Conservation (phyloP, 2,888 invertebrate genomes). For the Ischnura elegans region DNA sequence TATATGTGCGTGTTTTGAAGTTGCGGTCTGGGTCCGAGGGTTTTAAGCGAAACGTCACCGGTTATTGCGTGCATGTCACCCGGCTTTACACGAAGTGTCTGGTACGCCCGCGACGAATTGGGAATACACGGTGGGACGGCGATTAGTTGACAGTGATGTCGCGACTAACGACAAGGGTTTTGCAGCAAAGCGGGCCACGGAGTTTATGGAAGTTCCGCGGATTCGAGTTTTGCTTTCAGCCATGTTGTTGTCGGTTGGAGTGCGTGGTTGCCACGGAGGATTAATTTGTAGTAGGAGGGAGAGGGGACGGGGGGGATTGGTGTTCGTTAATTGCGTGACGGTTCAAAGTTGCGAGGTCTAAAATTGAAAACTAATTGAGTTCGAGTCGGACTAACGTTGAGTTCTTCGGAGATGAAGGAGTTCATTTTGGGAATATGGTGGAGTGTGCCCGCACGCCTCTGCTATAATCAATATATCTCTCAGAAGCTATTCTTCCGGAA, state of each 20-base stretch:
- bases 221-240: conserved; percentile 31
- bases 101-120: neutral
- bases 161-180: conserved; percentile 19
- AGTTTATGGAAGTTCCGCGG: conserved; percentile 23
- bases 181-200: neutral
- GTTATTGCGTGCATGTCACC: neutral
- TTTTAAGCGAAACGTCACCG: neutral
- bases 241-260: neutral
- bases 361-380: conserved; percentile 26
- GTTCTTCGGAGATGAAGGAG: too few species aligned
- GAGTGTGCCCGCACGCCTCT: too few species aligned
- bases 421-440: too few species aligned
- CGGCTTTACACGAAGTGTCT: neutral
- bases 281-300: neutral
- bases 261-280: conserved; percentile 12
- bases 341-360: conserved; percentile 19
- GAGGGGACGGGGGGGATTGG: neutral
- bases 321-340: conserved; percentile 15
- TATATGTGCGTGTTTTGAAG: neutral
- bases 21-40: neutral
- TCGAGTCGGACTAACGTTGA: too few species aligned
- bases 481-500: too few species aligned
- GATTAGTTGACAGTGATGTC: conserved; percentile 33
- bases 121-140: neutral
- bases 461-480: too few species aligned